Conservation (phyloP, 2,113 vertebrate species). For the Mormyrus lacerda region DNA sequence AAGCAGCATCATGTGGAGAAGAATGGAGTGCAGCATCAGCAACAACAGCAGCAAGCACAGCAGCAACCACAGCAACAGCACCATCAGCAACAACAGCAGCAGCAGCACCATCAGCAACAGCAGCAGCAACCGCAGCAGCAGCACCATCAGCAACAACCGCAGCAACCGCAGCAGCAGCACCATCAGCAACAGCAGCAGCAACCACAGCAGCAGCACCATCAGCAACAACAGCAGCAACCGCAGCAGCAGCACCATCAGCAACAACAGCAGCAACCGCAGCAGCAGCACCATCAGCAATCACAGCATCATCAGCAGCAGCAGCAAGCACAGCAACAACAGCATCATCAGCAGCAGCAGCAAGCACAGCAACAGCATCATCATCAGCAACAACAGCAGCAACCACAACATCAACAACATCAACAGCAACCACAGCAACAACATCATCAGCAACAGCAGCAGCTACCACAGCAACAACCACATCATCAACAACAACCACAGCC, state of each 20-base stretch:
- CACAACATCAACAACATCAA: slow-evolving; percentile 42
- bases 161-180: neutral
- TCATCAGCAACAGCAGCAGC: slow-evolving; percentile 76
- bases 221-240: slow-evolving; percentile 62
- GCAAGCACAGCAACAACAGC: slow-evolving; percentile 79
- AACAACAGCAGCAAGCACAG: slow-evolving; percentile 64
- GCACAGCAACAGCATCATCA: slow-evolving; percentile 62
- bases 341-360: slow-evolving; percentile 57
- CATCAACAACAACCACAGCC: slow-evolving; percentile 60
- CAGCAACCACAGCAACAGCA: slow-evolving; percentile 53
- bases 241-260: slow-evolving; percentile 56
- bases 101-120: neutral
- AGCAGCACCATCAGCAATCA: slow-evolving; percentile 53
- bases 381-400: slow-evolving; percentile 77
- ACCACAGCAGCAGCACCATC: slow-evolving; percentile 47
- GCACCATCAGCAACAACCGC: neutral
- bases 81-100: slow-evolving; percentile 48
- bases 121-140: neutral
- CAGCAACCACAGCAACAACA: slow-evolving; percentile 72
- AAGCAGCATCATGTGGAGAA: slow-evolving; percentile 67
- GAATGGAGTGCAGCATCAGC: slow-evolving; percentile 50
- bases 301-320: slow-evolving; percentile 87
- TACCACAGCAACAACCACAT: slow-evolving; percentile 63
- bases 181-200: slow-evolving; percentile 55
- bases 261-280: slow-evolving; percentile 40